These are phyloP conservation scores for Orthosia gracilis DNA, from an alignment of 2,888 invertebrate genomes.

Conservation along the genomic window DNA sequence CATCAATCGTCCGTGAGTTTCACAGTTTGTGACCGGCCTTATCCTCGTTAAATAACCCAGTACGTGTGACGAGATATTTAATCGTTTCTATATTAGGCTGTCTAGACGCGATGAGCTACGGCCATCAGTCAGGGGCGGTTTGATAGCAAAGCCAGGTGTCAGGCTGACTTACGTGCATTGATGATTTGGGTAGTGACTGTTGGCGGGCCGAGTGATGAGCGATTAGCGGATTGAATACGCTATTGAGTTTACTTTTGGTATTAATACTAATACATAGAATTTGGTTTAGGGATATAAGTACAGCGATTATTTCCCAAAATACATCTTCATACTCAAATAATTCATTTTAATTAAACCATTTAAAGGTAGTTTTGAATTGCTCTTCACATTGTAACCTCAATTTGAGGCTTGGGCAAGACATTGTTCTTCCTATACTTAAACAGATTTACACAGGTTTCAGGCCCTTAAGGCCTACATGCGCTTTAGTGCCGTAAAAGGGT, in stretches of 20 bases:
- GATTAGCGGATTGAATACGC: background rate
- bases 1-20: constrained; percentile 17
- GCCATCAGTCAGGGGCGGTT: constrained; percentile 56
- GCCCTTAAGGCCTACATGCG: too few relatives aligned
- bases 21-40: constrained; percentile 31
- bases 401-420: too few relatives aligned
- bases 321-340: too few relatives aligned
- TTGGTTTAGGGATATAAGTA: background rate
- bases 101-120: constrained; percentile 58
- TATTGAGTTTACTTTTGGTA: background rate
- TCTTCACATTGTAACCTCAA: too few relatives aligned
- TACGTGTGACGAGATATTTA: constrained; percentile 48
- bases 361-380: too few relatives aligned
- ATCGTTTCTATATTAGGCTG: constrained; percentile 61
- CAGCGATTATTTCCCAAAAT: too few relatives aligned
- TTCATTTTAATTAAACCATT: too few relatives aligned
- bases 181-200: constrained; percentile 37
- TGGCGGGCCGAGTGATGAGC: constrained; percentile 29
- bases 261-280: background rate
- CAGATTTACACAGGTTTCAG: too few relatives aligned
- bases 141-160: constrained; percentile 57
- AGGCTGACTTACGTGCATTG: constrained; percentile 57
- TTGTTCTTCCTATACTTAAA: too few relatives aligned
- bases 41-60: constrained; percentile 41
- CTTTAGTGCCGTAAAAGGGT: too few relatives aligned